These are phyloP conservation scores for Brienomyrus longianalis DNA, from an alignment of 2,113 vertebrate genomes.

Conservation along the genomic window DNA sequence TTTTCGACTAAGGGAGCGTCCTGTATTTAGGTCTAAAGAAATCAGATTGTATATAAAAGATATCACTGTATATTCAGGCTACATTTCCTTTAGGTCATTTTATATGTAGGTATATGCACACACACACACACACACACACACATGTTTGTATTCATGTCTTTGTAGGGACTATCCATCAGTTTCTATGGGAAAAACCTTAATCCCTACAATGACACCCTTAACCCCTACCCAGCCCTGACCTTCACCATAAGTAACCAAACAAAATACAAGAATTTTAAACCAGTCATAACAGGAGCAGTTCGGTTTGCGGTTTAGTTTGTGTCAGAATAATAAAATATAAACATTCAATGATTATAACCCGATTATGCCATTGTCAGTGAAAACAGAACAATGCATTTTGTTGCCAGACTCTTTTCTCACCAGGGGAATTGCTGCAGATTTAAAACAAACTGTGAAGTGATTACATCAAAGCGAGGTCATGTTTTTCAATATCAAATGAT, in stretches of 20 bases:
- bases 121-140: not conserved
- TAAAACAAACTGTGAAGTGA: not conserved
- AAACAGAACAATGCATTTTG: not conserved
- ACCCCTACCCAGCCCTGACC: not conserved
- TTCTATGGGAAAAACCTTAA: not conserved
- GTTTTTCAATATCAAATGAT: not conserved
- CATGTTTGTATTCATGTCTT: not conserved
- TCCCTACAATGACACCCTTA: not conserved
- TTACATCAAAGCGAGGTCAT: not conserved
- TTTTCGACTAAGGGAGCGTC: not conserved
- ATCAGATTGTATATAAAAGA: constrained; percentile 10
- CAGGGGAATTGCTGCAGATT: not conserved
- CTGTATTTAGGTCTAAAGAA: constrained; percentile 23
- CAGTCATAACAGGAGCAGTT: not conserved
- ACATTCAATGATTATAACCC: not conserved
- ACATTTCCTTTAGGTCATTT: not conserved
- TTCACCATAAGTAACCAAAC: not conserved
- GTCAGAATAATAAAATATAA: not conserved
- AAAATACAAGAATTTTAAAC: not conserved
- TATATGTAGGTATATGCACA: not conserved
- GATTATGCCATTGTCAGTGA: not conserved
- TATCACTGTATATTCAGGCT: not conserved
- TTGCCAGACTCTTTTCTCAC: too few species aligned
- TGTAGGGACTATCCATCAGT: not conserved
- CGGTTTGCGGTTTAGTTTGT: not conserved